Conservation (phyloP, 2,113 vertebrate genomes). For the Rana temporaria region DNA sequence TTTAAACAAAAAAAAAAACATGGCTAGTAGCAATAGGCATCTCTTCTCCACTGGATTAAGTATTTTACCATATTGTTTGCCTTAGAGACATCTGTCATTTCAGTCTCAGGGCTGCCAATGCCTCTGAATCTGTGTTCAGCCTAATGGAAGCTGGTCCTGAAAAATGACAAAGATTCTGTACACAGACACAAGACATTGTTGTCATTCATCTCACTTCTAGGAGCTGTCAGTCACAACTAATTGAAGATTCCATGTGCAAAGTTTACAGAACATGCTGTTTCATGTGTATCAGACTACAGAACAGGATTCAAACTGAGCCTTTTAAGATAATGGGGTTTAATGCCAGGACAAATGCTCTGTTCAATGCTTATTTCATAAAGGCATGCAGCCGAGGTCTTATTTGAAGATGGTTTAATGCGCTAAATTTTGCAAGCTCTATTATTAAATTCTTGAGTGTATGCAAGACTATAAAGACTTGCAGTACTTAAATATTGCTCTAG, state of each 20-base stretch:
- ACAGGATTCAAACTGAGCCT: conserved; percentile 16
- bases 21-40: not conserved
- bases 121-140: conserved; percentile 12
- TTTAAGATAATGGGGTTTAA: conserved; percentile 25
- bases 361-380: not conserved
- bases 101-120: conserved; percentile 15
- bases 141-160: conserved; percentile 7
- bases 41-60: not conserved
- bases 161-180: not conserved
- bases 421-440: not conserved
- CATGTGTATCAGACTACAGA: conserved; percentile 23
- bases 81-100: not conserved
- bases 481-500: not conserved
- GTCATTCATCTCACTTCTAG: conserved; percentile 33
- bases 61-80: not conserved
- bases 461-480: not conserved
- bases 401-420: conserved; percentile 12
- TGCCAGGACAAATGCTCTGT: conserved; percentile 17
- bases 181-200: conserved; percentile 13
- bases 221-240: conserved; percentile 44
- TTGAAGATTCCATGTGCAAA: conserved; percentile 43
- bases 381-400: not conserved
- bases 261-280: conserved; percentile 27
- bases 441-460: not conserved
- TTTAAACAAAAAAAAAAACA: not conserved